Evolutionary conservation across 1,140 invertebrate species (phyloP).

Genomic region (Drosophila fuyamai): DNA sequence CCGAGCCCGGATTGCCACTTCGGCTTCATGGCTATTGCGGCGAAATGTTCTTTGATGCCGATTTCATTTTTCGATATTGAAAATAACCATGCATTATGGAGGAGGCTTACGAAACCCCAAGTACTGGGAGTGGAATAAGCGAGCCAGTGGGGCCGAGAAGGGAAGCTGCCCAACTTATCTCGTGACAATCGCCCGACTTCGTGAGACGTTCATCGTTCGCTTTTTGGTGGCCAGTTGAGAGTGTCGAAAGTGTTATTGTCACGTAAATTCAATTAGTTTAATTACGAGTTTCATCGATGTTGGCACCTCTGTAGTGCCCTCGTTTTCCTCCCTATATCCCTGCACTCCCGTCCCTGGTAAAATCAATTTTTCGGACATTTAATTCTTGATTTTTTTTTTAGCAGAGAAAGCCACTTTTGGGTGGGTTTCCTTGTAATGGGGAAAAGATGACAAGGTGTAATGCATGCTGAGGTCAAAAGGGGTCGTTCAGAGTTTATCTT

Average conservation of each 20-base stretch:
- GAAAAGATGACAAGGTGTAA: slow-evolving; percentile 9
- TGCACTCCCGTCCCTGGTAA: background rate
- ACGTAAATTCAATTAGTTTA: slow-evolving; percentile 83
- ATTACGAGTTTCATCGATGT: slow-evolving; percentile 77
- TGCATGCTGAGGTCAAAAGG: background rate
- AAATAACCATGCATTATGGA: slow-evolving; percentile 78
- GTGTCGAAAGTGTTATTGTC: slow-evolving; percentile 78
- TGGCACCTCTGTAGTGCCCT: slow-evolving; percentile 59
- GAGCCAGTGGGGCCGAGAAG: background rate
- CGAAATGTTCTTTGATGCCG: slow-evolving; percentile 79
- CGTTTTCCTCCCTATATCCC: background rate
- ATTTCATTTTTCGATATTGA: slow-evolving; percentile 83
- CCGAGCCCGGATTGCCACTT: slow-evolving; percentile 9
- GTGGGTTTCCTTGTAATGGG: slow-evolving; percentile 2
- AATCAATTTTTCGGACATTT: slow-evolving; percentile 22
- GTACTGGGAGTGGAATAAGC: slow-evolving; percentile 6
- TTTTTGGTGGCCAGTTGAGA: slow-evolving; percentile 7
- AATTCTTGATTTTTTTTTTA: slow-evolving; percentile 36
- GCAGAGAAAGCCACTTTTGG: slow-evolving; percentile 17
- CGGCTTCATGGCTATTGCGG: slow-evolving; percentile 44
- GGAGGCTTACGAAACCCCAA: slow-evolving; percentile 17
- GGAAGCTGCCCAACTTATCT: slow-evolving; percentile 52
- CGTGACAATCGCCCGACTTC: slow-evolving; percentile 66
- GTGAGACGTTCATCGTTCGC: slow-evolving; percentile 18
- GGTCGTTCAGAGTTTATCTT: background rate